Conservation (phyloP, 2,888 invertebrate species). For the Cylindroiulus punctatus region DNA sequence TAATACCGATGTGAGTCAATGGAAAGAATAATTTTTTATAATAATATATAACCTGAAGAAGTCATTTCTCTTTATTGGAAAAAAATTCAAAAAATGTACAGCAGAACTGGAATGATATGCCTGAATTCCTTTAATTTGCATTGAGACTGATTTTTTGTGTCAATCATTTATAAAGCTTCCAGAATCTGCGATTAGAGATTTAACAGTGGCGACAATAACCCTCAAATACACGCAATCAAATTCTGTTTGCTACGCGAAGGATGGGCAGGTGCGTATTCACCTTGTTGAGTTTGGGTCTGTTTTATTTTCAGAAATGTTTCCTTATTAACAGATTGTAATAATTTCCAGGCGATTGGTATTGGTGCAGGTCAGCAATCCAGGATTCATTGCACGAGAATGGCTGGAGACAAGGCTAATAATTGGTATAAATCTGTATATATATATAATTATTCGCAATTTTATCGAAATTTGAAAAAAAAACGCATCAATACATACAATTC, state of each 20-base stretch:
- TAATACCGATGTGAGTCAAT: slow-evolving; percentile 70
- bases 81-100: no score
- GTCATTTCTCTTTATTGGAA: no score
- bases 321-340: slow-evolving; percentile 63
- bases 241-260: slow-evolving; percentile 94
- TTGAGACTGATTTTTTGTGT: slow-evolving; percentile 52
- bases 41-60: neutral
- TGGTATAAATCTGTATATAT: slow-evolving; percentile 72
- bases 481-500: no score
- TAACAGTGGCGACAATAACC: slow-evolving; percentile 95
- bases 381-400: slow-evolving; percentile 96
- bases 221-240: slow-evolving; percentile 98
- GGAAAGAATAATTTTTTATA: neutral
- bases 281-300: slow-evolving; percentile 61
- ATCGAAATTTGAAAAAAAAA: no score
- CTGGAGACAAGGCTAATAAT: slow-evolving; percentile 96
- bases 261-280: slow-evolving; percentile 71
- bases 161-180: slow-evolving; percentile 70
- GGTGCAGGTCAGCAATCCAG: slow-evolving; percentile 99
- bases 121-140: no score
- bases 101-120: no score
- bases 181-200: slow-evolving; percentile 81
- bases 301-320: slow-evolving; percentile 28
- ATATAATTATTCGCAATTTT: no score
- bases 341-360: slow-evolving; percentile 81